Percentiles rank a stretch among this genome's conserved stretches.
Evolutionary conservation across 2,888 invertebrate species (phyloP).

Genomic region (Drosophila differens): DNA sequence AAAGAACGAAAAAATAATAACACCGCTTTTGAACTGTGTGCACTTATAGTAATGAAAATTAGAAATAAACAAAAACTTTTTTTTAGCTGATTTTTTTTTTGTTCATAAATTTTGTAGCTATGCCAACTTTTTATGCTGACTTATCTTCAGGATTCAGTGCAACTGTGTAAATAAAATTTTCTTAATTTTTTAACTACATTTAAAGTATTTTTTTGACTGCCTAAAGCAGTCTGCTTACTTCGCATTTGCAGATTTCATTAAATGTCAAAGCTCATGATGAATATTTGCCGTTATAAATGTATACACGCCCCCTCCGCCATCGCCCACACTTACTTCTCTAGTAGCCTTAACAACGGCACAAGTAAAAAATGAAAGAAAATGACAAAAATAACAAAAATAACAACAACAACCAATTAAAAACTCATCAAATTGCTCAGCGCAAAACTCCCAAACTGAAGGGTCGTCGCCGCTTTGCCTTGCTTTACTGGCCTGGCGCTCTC

Average conservation of each 20-base stretch:
- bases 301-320: not conserved
- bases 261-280: constrained; percentile 12
- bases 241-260: constrained; percentile 12
- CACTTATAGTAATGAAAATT: too few species aligned
- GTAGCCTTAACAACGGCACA: constrained; percentile 21
- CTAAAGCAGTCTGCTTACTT: not conserved
- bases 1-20: too few species aligned
- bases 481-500: not conserved
- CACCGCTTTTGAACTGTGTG: too few species aligned
- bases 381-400: constrained; percentile 5
- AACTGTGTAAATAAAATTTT: not conserved
- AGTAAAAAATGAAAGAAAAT: constrained; percentile 14
- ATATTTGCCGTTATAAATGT: constrained; percentile 11
- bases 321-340: not conserved
- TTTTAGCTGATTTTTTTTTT: too few species aligned
- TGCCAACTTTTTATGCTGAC: not conserved
- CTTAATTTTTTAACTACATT: not conserved
- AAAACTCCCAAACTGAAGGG: constrained; percentile 41
- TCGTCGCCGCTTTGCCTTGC: not conserved
- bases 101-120: not conserved
- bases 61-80: too few species aligned
- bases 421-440: constrained; percentile 53
- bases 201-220: not conserved
- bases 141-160: not conserved
- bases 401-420: constrained; percentile 58